Conservation (phyloP, 1,140 invertebrate species). For the Penaeus japonicus region DNA sequence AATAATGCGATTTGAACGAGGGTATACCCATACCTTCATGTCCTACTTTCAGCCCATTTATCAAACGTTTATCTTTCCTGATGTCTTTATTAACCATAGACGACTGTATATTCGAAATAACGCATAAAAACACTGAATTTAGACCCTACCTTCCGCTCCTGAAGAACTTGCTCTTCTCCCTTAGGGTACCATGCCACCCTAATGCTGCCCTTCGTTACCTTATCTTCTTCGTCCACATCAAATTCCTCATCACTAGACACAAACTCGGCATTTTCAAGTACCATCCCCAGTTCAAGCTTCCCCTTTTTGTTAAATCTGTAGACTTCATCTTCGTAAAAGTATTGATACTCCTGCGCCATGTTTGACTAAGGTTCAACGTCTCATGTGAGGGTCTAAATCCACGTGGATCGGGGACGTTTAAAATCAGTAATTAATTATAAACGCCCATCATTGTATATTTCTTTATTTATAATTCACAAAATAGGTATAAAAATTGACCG, state of each 20-base stretch:
- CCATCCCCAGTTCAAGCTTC: constrained; percentile 87
- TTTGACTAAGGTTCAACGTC: constrained; percentile 25
- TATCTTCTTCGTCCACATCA: constrained; percentile 74
- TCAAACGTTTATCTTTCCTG: too few species aligned
- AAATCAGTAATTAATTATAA: too few species aligned
- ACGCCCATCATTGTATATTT: too few species aligned
- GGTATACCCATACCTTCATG: too few species aligned
- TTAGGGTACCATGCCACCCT: constrained; percentile 82
- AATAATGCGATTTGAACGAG: too few species aligned
- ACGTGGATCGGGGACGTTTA: background rate
- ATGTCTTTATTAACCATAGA: too few species aligned
- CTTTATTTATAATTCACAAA: too few species aligned
- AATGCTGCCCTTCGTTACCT: constrained; percentile 73
- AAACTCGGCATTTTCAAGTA: constrained; percentile 87
- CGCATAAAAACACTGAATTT: background rate
- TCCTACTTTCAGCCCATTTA: background rate
- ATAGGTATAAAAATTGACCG: too few species aligned
- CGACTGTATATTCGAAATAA: background rate
- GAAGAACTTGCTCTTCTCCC: constrained; percentile 75
- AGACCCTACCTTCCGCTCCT: constrained; percentile 75
- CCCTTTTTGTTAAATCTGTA: constrained; percentile 86
- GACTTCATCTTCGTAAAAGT: constrained; percentile 91
- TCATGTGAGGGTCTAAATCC: background rate
- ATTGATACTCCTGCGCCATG: constrained; percentile 65
- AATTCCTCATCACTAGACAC: constrained; percentile 83